These are phyloP conservation scores for Tenualosa ilisha DNA, from an alignment of 2,797 vertebrate species.

Conservation along the genomic window DNA sequence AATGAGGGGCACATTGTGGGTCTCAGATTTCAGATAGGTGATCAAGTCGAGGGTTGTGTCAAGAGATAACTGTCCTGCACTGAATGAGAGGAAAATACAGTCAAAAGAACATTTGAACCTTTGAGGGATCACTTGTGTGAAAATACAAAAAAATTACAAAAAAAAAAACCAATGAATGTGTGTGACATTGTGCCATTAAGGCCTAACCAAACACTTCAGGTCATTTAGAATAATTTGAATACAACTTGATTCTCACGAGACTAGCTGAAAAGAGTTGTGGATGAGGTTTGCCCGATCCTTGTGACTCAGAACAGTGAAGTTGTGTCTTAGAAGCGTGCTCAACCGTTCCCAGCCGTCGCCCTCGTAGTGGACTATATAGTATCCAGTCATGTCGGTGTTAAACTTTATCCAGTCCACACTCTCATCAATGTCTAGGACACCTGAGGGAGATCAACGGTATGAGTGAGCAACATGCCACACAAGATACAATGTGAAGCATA, in stretches of 20 bases:
- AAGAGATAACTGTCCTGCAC: conserved; percentile 79
- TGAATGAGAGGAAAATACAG: conserved; percentile 49
- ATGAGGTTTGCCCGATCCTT: conserved; percentile 88
- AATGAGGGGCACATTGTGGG: conserved; percentile 70
- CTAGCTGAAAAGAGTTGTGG: conserved; percentile 87
- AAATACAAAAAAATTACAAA: background rate
- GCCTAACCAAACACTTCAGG: background rate
- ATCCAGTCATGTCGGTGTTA: conserved; percentile 88
- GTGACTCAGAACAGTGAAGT: conserved; percentile 79
- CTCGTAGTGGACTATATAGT: conserved; percentile 91
- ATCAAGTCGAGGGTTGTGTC: conserved; percentile 82
- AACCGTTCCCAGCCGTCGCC: conserved; percentile 81
- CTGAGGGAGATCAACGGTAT: conserved; percentile 58
- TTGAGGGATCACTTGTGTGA: background rate
- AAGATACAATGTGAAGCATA: background rate
- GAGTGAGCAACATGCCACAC: background rate
- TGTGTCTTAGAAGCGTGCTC: conserved; percentile 75
- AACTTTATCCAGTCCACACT: conserved; percentile 90
- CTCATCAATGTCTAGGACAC: conserved; percentile 80
- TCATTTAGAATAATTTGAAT: background rate
- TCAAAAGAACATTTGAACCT: background rate
- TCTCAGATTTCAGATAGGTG: conserved; percentile 69
- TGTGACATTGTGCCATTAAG: background rate
- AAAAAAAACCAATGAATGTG: background rate
- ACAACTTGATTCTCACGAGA: conserved; percentile 74